Percentiles rank a stretch among this genome's conserved stretches.
These are phyloP conservation scores for Eupithecia pulchellata DNA, from an alignment of 2,888 invertebrate genomes.

Conservation along the genomic window DNA sequence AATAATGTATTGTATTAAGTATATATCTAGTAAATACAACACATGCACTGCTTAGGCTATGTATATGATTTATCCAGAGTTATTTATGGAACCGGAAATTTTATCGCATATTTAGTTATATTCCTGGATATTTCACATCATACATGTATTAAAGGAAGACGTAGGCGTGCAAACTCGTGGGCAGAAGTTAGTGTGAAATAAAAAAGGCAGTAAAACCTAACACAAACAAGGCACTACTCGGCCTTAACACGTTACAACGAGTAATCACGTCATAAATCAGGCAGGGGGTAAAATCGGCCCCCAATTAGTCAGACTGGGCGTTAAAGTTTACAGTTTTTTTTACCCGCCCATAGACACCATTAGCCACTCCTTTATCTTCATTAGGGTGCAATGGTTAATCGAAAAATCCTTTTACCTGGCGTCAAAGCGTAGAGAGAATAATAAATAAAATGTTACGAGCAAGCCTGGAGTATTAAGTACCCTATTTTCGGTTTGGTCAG, in stretches of 20 bases:
- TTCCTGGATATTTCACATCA: neutral
- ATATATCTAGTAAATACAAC: too few relatives aligned
- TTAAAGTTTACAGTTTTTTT: conserved; percentile 72
- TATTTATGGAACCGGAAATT: too few relatives aligned
- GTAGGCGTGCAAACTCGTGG: neutral
- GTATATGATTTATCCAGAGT: too few relatives aligned
- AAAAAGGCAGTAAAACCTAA: neutral
- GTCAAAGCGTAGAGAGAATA: conserved; percentile 68
- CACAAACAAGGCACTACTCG: conserved; percentile 24
- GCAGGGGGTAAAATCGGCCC: conserved; percentile 53
- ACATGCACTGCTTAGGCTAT: too few relatives aligned
- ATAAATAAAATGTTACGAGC: conserved; percentile 61
- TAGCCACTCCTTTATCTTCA: conserved; percentile 75
- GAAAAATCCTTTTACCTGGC: conserved; percentile 75
- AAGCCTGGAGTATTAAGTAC: conserved; percentile 19
- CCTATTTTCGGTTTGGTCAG: conserved; percentile 34
- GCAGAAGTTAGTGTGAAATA: neutral
- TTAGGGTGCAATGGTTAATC: conserved; percentile 74
- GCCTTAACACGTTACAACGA: conserved; percentile 54
- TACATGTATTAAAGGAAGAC: neutral
- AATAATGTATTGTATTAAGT: too few relatives aligned
- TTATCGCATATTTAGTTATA: too few relatives aligned
- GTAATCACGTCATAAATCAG: conserved; percentile 77
- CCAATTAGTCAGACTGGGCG: conserved; percentile 55
- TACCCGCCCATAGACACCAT: conserved; percentile 59